Percentiles rank a stretch among this genome's conserved stretches.
Evolutionary conservation across 2,113 vertebrate species (phyloP).

Genomic region (Fregetta grallaria): DNA sequence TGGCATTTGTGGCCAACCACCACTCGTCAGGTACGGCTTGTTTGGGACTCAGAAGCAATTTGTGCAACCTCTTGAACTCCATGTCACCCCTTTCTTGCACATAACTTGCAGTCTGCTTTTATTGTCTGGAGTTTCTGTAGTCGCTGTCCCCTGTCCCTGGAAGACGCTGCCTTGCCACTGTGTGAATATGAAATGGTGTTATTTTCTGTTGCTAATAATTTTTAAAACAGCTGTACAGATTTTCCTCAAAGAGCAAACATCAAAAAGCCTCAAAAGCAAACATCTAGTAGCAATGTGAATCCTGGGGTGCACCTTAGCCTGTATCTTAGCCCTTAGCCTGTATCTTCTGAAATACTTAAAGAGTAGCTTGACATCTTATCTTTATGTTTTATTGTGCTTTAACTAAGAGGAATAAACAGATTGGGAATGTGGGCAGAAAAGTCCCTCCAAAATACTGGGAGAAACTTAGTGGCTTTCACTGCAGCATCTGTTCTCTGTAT

Average conservation of each 20-base stretch:
- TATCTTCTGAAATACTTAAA: neutral
- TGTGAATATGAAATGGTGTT: neutral
- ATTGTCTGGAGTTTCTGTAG: neutral
- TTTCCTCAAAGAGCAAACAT: neutral
- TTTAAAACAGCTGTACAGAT: neutral
- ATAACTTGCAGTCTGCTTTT: neutral
- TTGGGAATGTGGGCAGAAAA: neutral
- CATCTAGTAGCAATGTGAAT: neutral
- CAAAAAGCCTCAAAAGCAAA: neutral
- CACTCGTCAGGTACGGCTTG: neutral
- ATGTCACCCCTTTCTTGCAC: neutral
- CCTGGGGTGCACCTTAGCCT: neutral
- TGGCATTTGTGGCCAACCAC: neutral
- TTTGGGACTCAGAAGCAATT: neutral
- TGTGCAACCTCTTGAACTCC: neutral
- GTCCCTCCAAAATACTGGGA: neutral
- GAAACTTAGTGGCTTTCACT: neutral
- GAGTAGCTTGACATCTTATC: neutral
- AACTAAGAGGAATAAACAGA: neutral
- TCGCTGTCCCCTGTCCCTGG: neutral
- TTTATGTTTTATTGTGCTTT: neutral
- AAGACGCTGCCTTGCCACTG: neutral
- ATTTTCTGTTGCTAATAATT: neutral
- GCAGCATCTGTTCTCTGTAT: neutral
- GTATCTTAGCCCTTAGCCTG: neutral